phyloP scores from a whole-genome alignment of 1,140 invertebrate species.

The Babylonia areolata region DNA sequence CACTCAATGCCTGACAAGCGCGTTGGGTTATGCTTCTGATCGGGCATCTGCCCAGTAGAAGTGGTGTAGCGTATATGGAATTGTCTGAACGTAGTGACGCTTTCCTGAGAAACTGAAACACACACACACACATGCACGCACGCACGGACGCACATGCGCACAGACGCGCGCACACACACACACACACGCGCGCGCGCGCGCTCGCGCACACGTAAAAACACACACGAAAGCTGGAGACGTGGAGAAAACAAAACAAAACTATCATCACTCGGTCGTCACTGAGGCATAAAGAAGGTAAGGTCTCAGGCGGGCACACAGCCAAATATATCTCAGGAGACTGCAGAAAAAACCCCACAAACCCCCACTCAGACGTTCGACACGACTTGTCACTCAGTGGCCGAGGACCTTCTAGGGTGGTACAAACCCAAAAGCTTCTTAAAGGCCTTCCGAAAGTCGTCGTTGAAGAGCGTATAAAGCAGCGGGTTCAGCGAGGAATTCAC shows the following conservation, averaged over 20 bases:
- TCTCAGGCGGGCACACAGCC: neutral
- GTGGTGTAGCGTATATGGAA: too few species aligned
- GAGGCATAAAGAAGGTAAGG: neutral
- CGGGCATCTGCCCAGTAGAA: too few species aligned
- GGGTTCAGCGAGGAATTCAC: conserved; percentile 97
- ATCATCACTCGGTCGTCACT: neutral
- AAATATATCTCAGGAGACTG: neutral
- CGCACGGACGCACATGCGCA: neutral
- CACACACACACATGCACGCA: neutral
- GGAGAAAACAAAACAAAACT: too few species aligned
- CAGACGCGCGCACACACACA: neutral
- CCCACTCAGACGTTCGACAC: too few species aligned
- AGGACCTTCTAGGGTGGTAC: neutral
- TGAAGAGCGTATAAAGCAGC: conserved; percentile 98
- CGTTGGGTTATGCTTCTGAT: too few species aligned
- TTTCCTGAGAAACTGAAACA: too few species aligned
- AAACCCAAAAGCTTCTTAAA: conserved; percentile 80
- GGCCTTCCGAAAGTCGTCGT: conserved; percentile 97
- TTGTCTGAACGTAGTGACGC: too few species aligned
- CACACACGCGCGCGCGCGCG: neutral
- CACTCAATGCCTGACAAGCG: too few species aligned
- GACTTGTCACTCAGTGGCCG: neutral
- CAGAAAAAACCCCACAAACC: neutral
- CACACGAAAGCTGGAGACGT: neutral
- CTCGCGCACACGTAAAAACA: neutral